A percentile compares a stretch with the other conserved stretches of the same genome.
These are phyloP conservation scores for Malurus melanocephalus DNA, from an alignment of 2,113 vertebrate species.

Conservation along the genomic window DNA sequence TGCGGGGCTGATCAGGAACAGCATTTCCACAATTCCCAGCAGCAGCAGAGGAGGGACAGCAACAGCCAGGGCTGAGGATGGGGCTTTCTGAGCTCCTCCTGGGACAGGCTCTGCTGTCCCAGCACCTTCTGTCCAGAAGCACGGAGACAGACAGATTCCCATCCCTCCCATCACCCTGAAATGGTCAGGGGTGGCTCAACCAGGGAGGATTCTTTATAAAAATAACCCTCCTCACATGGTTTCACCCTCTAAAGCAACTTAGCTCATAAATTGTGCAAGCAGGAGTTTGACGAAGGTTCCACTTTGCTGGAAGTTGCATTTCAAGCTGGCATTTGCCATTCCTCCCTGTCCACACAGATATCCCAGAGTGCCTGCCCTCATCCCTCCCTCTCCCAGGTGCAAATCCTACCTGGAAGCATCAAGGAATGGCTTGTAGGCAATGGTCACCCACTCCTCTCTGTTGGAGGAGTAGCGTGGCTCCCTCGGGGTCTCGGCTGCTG, in stretches of 20 bases:
- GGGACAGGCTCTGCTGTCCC: not conserved
- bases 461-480: constrained; percentile 87
- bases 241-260: not conserved
- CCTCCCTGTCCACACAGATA: accelerated
- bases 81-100: not conserved
- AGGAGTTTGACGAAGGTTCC: not conserved
- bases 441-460: constrained; percentile 87
- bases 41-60: not conserved
- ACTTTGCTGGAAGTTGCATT: not conserved
- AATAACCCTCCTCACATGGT: not conserved
- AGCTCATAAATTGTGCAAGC: not conserved
- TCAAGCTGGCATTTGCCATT: not conserved
- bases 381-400: not conserved
- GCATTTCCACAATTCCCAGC: not conserved
- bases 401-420: constrained; percentile 84
- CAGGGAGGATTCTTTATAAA: not conserved
- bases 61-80: not conserved
- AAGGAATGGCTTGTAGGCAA: constrained; percentile 92
- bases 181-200: not conserved
- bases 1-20: not conserved
- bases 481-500: constrained; percentile 69
- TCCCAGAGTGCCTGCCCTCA: not conserved
- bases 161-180: not conserved
- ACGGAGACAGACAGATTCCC: not conserved
- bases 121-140: not conserved